Evolutionary conservation across 2,113 vertebrate genomes (phyloP).

Genomic region (Tragelaphus imberbis): DNA sequence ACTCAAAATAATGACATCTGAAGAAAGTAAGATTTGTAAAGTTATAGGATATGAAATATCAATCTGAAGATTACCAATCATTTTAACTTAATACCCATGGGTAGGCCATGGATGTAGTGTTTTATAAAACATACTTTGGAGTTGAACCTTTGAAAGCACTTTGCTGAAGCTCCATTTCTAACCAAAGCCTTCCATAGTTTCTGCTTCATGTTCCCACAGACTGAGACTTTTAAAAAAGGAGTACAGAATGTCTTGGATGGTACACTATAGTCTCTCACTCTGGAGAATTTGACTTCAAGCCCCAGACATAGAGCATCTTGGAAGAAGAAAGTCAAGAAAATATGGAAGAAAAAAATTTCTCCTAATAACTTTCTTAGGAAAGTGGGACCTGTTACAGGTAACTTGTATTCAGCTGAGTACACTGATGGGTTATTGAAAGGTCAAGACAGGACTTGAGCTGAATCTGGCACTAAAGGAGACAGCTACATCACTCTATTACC

Average conservation of each 20-base stretch:
- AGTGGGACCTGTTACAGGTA: neutral
- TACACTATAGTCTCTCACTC: neutral
- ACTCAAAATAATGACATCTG: neutral
- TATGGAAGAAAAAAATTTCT: neutral
- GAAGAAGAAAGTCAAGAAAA: neutral
- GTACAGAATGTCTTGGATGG: neutral
- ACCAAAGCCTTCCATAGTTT: neutral
- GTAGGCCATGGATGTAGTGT: neutral
- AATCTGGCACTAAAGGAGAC: neutral
- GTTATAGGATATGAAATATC: neutral
- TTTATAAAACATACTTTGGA: neutral
- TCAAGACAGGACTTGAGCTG: neutral
- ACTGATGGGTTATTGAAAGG: neutral
- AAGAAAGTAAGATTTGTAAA: neutral
- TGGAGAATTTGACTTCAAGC: neutral
- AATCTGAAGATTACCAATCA: neutral
- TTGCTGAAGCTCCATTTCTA: neutral
- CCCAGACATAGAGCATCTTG: neutral
- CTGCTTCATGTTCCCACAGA: neutral
- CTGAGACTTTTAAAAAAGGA: neutral
- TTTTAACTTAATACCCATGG: neutral
- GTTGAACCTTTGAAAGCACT: neutral
- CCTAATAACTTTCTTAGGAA: neutral
- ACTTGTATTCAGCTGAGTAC: neutral
- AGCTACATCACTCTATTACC: neutral